Evolutionary conservation across 2,113 vertebrate genomes (phyloP), one percentile per base, ranked within the genome.

Genomic region (Rhinoptilus africanus): DNA sequence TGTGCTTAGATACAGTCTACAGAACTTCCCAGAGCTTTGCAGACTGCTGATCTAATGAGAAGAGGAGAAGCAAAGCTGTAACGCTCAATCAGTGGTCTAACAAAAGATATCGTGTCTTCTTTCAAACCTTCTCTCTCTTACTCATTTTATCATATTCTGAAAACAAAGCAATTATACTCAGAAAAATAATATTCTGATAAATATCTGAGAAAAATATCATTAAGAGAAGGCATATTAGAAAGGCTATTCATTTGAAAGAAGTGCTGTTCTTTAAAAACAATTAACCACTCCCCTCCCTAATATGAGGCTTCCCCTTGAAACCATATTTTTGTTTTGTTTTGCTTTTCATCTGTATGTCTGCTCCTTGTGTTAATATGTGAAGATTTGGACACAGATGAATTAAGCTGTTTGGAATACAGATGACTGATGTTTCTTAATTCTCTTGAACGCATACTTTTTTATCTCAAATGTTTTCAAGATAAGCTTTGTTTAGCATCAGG

Each of bases 1-100:
- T 80, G 28, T 77, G 62, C 56, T 92, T 95, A 95, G 39, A 92
- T 94, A 74, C 64, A 85, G 35, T 72, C 59, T 80, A 69, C 53
- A 83, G 63, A 77, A 59, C 41, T 74, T 96, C 63, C n/a, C 37
- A 88, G 63, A 86, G 26, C 41, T 94, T 88, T 96, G 83, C 75
- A 94, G 67, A 80, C 54, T 93, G 45, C 75, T 85, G 54, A 66
- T 85, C 24, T 81, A 89, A 84, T 56, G 19, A 88, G 82, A 81
- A 66, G 57, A 91, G 21, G 54, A 94, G 43, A 60, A 95, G 69
- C 56, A 87, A 89, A 72, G 60, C 69, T 96, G 80, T 89, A 93
- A 96, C 79, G 73, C 37, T 93, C 68, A 66, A 27, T 77, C 59
- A 84, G 59, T 81, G 18, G 26, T 69, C 50, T 81, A 67, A 43